Conservation (phyloP, 2,888 invertebrate species). For the Euproctis similis region DNA sequence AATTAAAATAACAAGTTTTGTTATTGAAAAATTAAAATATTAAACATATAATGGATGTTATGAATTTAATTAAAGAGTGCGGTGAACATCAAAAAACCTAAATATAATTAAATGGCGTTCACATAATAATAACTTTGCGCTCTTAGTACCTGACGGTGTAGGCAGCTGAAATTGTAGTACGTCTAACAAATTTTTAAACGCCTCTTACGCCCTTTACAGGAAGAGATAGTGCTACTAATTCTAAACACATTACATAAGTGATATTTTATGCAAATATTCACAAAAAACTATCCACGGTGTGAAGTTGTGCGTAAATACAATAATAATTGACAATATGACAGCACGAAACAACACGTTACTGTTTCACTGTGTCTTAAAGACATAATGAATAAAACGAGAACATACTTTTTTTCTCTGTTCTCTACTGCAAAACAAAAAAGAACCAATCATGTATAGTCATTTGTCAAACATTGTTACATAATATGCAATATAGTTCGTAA, state of each 20-base stretch:
- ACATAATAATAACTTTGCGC: not conserved
- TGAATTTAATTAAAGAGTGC: slow-evolving; percentile 6
- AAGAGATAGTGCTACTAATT: too few relatives aligned
- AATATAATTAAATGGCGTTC: not conserved
- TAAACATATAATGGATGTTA: slow-evolving; percentile 4
- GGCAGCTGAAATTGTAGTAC: too few relatives aligned
- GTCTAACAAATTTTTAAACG: too few relatives aligned
- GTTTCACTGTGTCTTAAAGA: too few relatives aligned
- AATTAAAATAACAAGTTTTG: slow-evolving; percentile 4
- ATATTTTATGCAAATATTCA: too few relatives aligned
- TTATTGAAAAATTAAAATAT: slow-evolving; percentile 4
- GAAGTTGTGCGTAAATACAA: too few relatives aligned
- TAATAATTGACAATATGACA: too few relatives aligned
- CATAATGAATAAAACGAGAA: not conserved
- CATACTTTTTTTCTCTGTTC: not conserved
- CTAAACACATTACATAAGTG: too few relatives aligned
- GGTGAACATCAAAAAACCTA: slow-evolving; percentile 3
- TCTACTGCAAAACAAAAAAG: slow-evolving; percentile 8
- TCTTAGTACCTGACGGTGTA: too few relatives aligned
- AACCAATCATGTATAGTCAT: slow-evolving; percentile 4
- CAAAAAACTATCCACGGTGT: too few relatives aligned
- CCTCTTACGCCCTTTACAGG: too few relatives aligned
- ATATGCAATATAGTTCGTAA: slow-evolving; percentile 20
- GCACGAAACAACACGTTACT: too few relatives aligned
- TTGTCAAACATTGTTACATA: slow-evolving; percentile 23